Evolutionary conservation across 2,888 invertebrate species (phyloP), one percentile per base, ranked within the genome.

Genomic region (Aspidiotus destructor): DNA sequence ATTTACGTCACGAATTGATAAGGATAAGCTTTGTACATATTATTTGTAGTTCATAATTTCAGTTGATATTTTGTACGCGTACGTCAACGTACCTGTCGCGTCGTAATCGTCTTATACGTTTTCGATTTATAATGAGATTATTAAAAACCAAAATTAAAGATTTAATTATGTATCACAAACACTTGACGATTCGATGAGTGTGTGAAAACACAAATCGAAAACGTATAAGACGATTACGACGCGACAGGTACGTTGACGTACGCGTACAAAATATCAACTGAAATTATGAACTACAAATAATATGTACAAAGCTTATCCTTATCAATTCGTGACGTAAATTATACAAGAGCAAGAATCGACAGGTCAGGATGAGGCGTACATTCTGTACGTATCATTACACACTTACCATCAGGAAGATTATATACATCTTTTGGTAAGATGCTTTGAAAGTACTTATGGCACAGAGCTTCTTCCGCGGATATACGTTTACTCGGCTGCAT

Each of bases 371-470:
- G n/a, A n/a, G n/a, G n/a, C 40, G 11, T 8, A n/a, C 8, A 28
- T n/a, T 40, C 8, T 28, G 7, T 17, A 8, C 40, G 41, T 9
- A 60, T 8, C 8, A 10, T 44, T 44, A 44, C 8, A 10, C 65
- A 79, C 85, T 84, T 78, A 96, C 96, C 92, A 77, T 94, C 93
- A 74, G 93, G 92, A 80, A 98, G 82, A 77, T 93, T 90, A 77
- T 89, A 85, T 73, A 98, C 83, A 80, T 92, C 87, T 77, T 86
- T 86, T 76, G 97, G 95, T 78, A 98, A 85, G 5, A 28, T 28
- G 73, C 88, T 86, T 72, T 86, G 84, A 81, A 98, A 99, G 81
- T 96, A 99, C 70, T 86, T 82, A 81, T 98, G 95, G 72, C 82
- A 82, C 79, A 95, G 84, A 60, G 97, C 96, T 55, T 87, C 83